Conservation (phyloP, 92 coral and sea anemone species). For the Porites cylindrica region DNA sequence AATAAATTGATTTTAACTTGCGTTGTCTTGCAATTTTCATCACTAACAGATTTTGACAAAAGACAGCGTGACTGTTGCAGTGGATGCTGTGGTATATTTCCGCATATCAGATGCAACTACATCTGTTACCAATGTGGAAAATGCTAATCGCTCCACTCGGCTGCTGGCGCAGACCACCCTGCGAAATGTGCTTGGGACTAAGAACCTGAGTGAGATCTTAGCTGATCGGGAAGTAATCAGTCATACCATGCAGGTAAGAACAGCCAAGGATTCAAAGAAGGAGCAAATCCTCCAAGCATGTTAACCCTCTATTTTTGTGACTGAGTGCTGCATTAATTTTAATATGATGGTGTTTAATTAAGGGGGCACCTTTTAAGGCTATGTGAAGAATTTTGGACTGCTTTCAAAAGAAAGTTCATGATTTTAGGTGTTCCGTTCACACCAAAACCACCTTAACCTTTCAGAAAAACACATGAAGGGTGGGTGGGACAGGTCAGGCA, state of each 20-base stretch:
- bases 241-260: constrained; percentile 78
- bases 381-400: too few relatives aligned
- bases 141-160: constrained; percentile 86
- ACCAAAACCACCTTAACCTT: too few relatives aligned
- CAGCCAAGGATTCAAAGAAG: not conserved
- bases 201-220: constrained; percentile 83
- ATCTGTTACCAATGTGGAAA: constrained; percentile 85
- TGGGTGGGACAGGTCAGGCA: too few relatives aligned
- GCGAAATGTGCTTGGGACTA: constrained; percentile 83
- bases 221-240: constrained; percentile 80
- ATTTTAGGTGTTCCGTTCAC: too few relatives aligned
- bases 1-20: too few relatives aligned
- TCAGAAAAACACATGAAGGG: too few relatives aligned
- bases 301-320: not conserved
- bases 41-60: constrained; percentile 75
- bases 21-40: not conserved
- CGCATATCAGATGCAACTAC: constrained; percentile 85
- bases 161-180: constrained; percentile 87
- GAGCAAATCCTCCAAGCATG: not conserved
- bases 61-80: constrained; percentile 92
- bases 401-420: too few relatives aligned
- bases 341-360: too few relatives aligned
- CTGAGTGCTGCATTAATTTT: too few relatives aligned
- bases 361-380: too few relatives aligned
- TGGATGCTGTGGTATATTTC: constrained; percentile 87